Evolutionary conservation across 2,797 vertebrate species (phyloP), one percentile per base, ranked within the genome.

Genomic region (Pangasius krempfi): DNA sequence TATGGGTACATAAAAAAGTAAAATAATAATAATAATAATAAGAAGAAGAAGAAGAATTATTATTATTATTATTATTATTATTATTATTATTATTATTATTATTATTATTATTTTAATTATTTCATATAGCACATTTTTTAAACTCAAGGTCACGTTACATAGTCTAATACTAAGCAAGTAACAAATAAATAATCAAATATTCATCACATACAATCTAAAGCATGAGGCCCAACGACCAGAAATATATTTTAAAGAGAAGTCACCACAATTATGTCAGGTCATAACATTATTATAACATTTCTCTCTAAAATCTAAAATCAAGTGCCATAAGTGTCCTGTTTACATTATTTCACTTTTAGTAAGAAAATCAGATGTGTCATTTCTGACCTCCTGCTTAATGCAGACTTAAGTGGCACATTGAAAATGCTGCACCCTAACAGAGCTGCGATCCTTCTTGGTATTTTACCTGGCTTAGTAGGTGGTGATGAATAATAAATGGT

Each of bases 401-500:
- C 56, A 30, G 4, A n/a, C 30, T 40, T 5, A 37, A 72, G 52
- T 58, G 33, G 52, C 50, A 52, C 22, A 37, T 25, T 64, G 6
- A 78, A 85, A 88, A 68, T 6, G 13, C 40, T 12, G 75, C 76
- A 14, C 56, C 30, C 47, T 40, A n/a, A 80, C 22, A 72, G 40
- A 72, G 64, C 64, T 22, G 9, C 22, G 33, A 80, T 33, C 50
- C 83, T 79, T 27, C 52, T 27, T 76, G 44, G n/a, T 75, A 64
- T 83, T 86, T 44, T 66, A 86, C 50, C 79, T 86, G 50, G 56
- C 44, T 47, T 27, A 47, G 50, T 47, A 50, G 20, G 86, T 27
- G 86, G 62, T 72, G 81, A 79, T 84, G 62, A 89, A 89, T 80
- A 87, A 87, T 78, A 72, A 80, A 85, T 56, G 68, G 27, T 37